Conservation (phyloP, 2,888 invertebrate species). For the Cataglyphis cursor region DNA sequence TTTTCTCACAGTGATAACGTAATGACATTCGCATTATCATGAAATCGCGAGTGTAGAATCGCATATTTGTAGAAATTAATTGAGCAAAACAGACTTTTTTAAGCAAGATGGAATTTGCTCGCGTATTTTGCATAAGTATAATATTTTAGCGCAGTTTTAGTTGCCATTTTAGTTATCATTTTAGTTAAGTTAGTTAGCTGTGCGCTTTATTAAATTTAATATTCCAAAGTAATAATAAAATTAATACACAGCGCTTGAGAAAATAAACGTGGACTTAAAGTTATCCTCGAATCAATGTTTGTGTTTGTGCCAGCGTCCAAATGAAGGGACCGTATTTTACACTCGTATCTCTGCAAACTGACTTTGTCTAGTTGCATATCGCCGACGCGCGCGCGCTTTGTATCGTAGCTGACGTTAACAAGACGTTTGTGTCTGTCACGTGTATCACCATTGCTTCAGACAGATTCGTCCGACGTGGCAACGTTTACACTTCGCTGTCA, state of each 20-base stretch:
- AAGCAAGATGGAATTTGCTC: conserved; percentile 1
- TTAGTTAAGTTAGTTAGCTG: not conserved
- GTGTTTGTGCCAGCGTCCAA: conserved; percentile 11
- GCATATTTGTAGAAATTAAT: conserved; percentile 22
- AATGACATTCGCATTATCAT: conserved; percentile 37
- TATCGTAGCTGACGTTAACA: conserved; percentile 49
- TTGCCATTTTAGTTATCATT: not conserved
- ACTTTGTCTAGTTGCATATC: conserved; percentile 54
- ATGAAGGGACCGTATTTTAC: conserved; percentile 39
- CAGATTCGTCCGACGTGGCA: conserved; percentile 25
- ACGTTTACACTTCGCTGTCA: conserved; percentile 46
- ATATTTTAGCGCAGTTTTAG: not conserved
- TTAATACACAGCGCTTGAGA: not conserved
- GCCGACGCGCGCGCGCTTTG: conserved; percentile 11
- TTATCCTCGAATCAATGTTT: conserved; percentile 30
- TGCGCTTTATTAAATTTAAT: conserved; percentile 40
- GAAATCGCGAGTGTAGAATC: not conserved
- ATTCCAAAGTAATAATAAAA: not conserved
- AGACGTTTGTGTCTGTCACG: conserved; percentile 55
- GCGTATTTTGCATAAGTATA: conserved; percentile 4
- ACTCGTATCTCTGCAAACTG: conserved; percentile 44
- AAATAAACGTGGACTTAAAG: conserved; percentile 10
- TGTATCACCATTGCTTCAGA: conserved; percentile 46
- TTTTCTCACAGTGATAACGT: conserved; percentile 33
- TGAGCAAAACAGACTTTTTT: not conserved